Base-by-base conservation (phyloP, 2,113 vertebrate genomes). In the Coreoperca whiteheadi region DNA sequence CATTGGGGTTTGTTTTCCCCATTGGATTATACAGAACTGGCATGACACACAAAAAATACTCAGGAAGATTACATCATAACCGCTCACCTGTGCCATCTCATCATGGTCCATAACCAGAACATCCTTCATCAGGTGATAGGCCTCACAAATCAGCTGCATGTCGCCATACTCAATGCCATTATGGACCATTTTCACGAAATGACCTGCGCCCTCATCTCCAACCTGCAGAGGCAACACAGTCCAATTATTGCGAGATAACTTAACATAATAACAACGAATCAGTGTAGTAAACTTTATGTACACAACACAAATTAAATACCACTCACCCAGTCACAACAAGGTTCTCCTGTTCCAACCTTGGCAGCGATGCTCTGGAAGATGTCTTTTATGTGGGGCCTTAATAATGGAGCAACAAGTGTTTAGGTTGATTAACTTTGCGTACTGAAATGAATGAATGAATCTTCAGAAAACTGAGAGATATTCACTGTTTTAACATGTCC, bases 131-230 rank as follows among this genome's bases (percentile, higher is more conserved):
- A 99, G 92, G 87, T 99, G 99, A 88, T 99, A 99, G 5, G 98
- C 99, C 91, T 99, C 99, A 25, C 98, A 99, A 91, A 99, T 99
- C 61, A 99, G 94, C 96, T 99, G 99, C 99, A 99, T 99, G 93
- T 99, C 98, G 0, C 98, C 98, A 0, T 99, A 99, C 87, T 99
- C 98, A 0, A 99, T 99, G n/a, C 98, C 98, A 0, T 99, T 99
- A 88, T 99, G 98, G 57, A 99, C 98, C 98, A 99, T 99, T 96
- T 99, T 99, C 84, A 99, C 98, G 63, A 98, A 99, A 91, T 99
- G 98, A 0, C 98, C 98, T 0, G 98, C 96, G 0, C 98, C 98
- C 84, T 99, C 98, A 0, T 99, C 98, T 25, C 99, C 99, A 20
- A 99, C 98, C 98, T 99, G 93, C n/a, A 95, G 92, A 6, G 30